Conservation (phyloP, 2,797 vertebrate species). For the Lagocephalus sceleratus region DNA sequence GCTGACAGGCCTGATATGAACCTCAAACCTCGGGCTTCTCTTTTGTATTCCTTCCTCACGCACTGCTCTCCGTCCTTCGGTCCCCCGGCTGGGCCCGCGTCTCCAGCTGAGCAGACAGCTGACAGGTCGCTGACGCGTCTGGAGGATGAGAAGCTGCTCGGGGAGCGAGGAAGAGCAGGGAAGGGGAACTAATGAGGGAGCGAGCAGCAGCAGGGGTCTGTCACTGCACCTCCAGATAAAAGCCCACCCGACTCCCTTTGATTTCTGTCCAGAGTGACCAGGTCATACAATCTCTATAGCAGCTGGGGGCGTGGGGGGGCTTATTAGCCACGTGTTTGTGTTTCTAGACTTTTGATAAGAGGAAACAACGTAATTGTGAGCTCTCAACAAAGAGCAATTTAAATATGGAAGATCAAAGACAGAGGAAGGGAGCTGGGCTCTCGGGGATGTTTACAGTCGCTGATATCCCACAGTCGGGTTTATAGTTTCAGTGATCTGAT, state of each 20-base stretch:
- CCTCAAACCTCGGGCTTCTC: slow-evolving; percentile 13
- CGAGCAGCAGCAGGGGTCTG: slow-evolving; percentile 52
- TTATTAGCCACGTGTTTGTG: slow-evolving; percentile 22
- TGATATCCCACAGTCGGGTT: no score
- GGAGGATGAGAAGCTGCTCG: slow-evolving; percentile 33
- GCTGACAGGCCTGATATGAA: slow-evolving; percentile 32
- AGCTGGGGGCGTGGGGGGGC: slow-evolving; percentile 12
- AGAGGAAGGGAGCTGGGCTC: neutral
- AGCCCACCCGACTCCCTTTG: slow-evolving; percentile 38
- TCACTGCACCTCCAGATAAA: slow-evolving; percentile 56
- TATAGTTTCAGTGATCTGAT: no score
- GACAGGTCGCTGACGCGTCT: slow-evolving; percentile 56
- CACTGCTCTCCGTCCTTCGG: slow-evolving; percentile 21
- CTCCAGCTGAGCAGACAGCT: slow-evolving; percentile 58
- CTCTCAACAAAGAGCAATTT: slow-evolving; percentile 5
- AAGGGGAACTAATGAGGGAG: slow-evolving; percentile 51
- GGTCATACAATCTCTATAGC: slow-evolving; percentile 34
- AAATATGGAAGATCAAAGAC: slow-evolving; percentile 1
- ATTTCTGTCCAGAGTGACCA: slow-evolving; percentile 50
- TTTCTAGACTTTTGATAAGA: neutral
- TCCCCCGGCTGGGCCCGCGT: slow-evolving; percentile 40
- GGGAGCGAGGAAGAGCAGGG: slow-evolving; percentile 7
- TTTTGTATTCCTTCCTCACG: slow-evolving; percentile 12
- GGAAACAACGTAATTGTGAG: neutral
- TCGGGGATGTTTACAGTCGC: no score